A percentile compares a stretch with the other conserved stretches of the same genome.
phyloP scores from a whole-genome alignment of 1,140 invertebrate genomes.

The Dinoponera quadriceps region DNA sequence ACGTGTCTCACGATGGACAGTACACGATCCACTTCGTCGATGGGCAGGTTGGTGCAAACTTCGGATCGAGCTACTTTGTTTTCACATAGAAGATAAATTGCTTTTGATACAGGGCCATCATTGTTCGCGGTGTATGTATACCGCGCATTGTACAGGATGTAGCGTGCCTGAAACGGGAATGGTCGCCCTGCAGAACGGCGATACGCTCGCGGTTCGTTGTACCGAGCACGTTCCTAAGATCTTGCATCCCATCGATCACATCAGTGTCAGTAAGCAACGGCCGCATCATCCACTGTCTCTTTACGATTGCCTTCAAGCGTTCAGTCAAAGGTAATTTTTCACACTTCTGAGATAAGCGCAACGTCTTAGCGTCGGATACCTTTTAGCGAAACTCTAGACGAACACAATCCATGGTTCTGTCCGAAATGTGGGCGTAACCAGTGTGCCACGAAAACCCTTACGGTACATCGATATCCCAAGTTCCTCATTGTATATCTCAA shows the following conservation, averaged over 20 bases:
- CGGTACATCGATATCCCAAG: slow-evolving; percentile 90
- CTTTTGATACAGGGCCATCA: slow-evolving; percentile 85
- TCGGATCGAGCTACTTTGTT: background rate
- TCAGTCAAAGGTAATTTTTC: slow-evolving; percentile 87
- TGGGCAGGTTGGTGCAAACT: slow-evolving; percentile 83
- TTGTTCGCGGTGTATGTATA: slow-evolving; percentile 89
- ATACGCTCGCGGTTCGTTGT: slow-evolving; percentile 88
- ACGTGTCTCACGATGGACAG: slow-evolving; percentile 84
- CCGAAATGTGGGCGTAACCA: slow-evolving; percentile 89
- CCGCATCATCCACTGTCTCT: slow-evolving; percentile 87
- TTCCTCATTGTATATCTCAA: slow-evolving; percentile 91
- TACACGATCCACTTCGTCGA: slow-evolving; percentile 86
- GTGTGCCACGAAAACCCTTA: slow-evolving; percentile 90
- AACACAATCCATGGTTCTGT: slow-evolving; percentile 91
- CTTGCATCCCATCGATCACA: slow-evolving; percentile 80
- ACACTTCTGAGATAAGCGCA: background rate
- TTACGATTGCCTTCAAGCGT: slow-evolving; percentile 89
- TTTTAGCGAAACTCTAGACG: slow-evolving; percentile 89
- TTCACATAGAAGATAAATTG: slow-evolving; percentile 5
- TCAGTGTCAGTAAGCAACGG: slow-evolving; percentile 83
- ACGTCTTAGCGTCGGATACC: background rate
- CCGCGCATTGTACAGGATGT: slow-evolving; percentile 88
- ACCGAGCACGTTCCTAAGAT: slow-evolving; percentile 80
- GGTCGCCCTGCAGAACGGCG: slow-evolving; percentile 86
- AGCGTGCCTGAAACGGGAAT: slow-evolving; percentile 85